These are phyloP conservation scores for Iguana delicatissima DNA, from an alignment of 2,797 vertebrate species.

Conservation along the genomic window DNA sequence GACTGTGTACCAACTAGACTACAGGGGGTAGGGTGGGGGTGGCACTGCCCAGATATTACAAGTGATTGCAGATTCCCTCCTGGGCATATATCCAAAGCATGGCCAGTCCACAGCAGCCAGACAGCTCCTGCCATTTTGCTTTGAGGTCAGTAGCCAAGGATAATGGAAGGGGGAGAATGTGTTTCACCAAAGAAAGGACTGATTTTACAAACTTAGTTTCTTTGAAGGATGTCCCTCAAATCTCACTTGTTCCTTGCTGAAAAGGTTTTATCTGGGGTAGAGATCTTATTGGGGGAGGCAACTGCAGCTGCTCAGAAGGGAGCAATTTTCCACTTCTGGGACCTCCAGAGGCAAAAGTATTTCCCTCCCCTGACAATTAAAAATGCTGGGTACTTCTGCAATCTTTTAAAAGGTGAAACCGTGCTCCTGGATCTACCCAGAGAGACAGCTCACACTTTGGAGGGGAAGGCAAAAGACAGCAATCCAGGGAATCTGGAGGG, in stretches of 20 bases:
- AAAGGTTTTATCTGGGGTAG: background rate
- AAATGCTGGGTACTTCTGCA: too few relatives aligned
- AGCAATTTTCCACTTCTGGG: too few relatives aligned
- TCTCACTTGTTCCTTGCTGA: background rate
- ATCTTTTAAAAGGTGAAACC: too few relatives aligned
- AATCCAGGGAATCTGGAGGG: too few relatives aligned
- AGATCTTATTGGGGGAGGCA: background rate
- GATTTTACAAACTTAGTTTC: background rate
- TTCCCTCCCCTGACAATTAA: too few relatives aligned
- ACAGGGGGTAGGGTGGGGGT: too few relatives aligned
- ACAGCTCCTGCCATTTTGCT: background rate
- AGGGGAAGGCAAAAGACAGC: too few relatives aligned
- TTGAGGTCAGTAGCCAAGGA: background rate
- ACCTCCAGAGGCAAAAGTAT: too few relatives aligned
- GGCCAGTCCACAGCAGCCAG: background rate
- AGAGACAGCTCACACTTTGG: too few relatives aligned
- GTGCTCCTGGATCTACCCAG: too few relatives aligned
- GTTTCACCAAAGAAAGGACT: background rate
- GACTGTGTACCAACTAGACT: too few relatives aligned
- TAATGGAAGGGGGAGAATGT: rapidly evolving
- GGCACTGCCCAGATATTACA: background rate
- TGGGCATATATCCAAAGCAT: background rate
- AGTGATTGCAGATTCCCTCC: background rate
- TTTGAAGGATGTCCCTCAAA: background rate
- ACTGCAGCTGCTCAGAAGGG: too few relatives aligned